Evolutionary conservation across 2,797 vertebrate genomes (phyloP), one percentile per base, ranked within the genome.

Genomic region (Gymnopithys bicolor): DNA sequence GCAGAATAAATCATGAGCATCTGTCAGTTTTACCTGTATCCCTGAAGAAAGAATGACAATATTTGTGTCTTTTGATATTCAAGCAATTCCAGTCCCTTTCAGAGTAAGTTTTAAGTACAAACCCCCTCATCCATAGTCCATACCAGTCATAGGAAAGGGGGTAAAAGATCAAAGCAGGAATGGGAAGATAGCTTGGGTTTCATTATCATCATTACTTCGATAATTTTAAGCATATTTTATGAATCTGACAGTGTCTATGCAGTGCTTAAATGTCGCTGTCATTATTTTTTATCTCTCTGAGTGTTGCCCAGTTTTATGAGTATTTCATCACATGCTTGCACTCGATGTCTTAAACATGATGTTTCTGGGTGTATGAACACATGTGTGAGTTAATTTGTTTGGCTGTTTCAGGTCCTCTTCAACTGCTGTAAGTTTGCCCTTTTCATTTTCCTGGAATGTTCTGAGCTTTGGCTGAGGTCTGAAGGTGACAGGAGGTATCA

Each of bases 121-220:
- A 9, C 0, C 1, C 2, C 0, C 14, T 3, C 16, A 45, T 23
- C 7, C 11, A 39, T 15, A 41, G 14, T 23, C 14, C 28, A 37
- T 86, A 84, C 10, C 14, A 68, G 41, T 49, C n/a, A 68, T 90
- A 81, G 19, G 11, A 67, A 84, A 79, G 7, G 5, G 5, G 56
- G 4, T 10, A 67, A 63, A 3, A 67, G 69, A 66, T 52, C 32
- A 59, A 33, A 25, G 11, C 21, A 4, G 10, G 6, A 90, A 71
- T 17, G 6, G 2, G 7, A 63, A 74, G 28, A 24, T 22, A 59
- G 11, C 8, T 63, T 77, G 16, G 13, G 13, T 63, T 83, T 66
- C 21, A 39, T 59, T 2, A 27, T 64, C 11, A 11, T 80, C 7
- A 62, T 69, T 74, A 24, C 19, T 74, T 74, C 19, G 55, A 30